Percentiles rank a stretch among this genome's conserved stretches.
Evolutionary conservation across 2,113 vertebrate species (phyloP).

Genomic region (Brachyistius frenatus): DNA sequence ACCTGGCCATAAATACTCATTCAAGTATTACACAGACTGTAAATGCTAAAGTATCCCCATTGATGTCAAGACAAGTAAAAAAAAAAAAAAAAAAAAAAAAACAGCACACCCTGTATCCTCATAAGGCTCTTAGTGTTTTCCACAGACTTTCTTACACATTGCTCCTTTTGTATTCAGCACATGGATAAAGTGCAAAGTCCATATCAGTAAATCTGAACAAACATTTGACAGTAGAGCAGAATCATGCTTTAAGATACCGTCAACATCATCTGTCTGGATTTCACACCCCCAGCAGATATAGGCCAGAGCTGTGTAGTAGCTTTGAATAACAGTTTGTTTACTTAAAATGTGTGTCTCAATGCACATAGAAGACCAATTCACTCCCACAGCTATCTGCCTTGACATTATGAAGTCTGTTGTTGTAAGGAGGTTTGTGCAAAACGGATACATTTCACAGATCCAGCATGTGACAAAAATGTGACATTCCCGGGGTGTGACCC

Average conservation of each 20-base stretch:
- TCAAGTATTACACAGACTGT: not conserved
- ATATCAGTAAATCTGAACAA: conserved; percentile 66
- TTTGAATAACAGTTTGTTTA: conserved; percentile 95
- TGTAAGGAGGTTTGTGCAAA: conserved; percentile 89
- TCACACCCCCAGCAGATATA: conserved; percentile 82
- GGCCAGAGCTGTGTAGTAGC: conserved; percentile 84
- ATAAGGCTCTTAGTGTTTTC: not conserved
- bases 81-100: not conserved
- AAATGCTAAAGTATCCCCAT: not conserved
- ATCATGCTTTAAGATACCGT: conserved; percentile 69
- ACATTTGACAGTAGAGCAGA: conserved; percentile 64
- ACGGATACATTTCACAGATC: conserved; percentile 93
- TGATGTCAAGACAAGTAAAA: not conserved
- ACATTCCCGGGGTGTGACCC: conserved; percentile 87
- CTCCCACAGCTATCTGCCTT: conserved; percentile 81
- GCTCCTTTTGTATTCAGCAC: conserved; percentile 20
- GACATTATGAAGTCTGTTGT: conserved; percentile 87
- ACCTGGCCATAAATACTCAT: not conserved
- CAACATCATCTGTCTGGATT: conserved; percentile 79
- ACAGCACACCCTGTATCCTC: not conserved
- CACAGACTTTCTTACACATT: not conserved
- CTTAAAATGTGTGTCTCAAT: conserved; percentile 84
- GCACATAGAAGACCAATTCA: conserved; percentile 87
- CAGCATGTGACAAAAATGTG: conserved; percentile 97
- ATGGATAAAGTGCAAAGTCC: conserved; percentile 32